phyloP scores from a whole-genome alignment of 2,888 invertebrate species.

The Clitarchus hookeri region DNA sequence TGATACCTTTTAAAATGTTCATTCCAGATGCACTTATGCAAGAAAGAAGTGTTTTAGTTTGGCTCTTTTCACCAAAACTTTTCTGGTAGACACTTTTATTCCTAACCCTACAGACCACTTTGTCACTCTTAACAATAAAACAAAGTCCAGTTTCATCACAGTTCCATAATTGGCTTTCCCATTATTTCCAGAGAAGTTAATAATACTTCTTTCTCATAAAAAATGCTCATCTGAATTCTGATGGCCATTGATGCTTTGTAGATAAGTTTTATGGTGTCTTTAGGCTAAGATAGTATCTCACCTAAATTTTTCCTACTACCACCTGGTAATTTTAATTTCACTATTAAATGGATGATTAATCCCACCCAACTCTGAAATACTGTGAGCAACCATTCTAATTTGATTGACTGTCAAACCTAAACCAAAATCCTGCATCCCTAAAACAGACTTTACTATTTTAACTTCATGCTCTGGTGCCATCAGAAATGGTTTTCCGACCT shows the following conservation, averaged over 20 bases:
- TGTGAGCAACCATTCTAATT: too few species aligned
- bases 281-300: neutral
- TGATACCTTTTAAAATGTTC: neutral
- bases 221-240: neutral
- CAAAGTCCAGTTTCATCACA: slow-evolving; percentile 20
- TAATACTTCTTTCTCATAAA: neutral
- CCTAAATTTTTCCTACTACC: slow-evolving; percentile 15
- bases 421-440: too few species aligned
- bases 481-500: too few species aligned
- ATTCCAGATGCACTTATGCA: slow-evolving; percentile 18
- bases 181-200: neutral
- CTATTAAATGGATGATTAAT: neutral
- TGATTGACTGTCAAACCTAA: too few species aligned
- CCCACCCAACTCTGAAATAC: too few species aligned
- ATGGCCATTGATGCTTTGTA: slow-evolving; percentile 17
- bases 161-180: slow-evolving; percentile 4
- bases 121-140: neutral
- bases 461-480: too few species aligned
- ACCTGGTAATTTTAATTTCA: too few species aligned
- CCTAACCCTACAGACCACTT: neutral
- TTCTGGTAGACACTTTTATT: neutral
- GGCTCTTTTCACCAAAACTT: neutral
- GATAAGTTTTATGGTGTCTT: slow-evolving; percentile 22
- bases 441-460: too few species aligned
- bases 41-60: neutral